Evolutionary conservation across 2,888 invertebrate genomes (phyloP).

Genomic region (Limenitis camilla): DNA sequence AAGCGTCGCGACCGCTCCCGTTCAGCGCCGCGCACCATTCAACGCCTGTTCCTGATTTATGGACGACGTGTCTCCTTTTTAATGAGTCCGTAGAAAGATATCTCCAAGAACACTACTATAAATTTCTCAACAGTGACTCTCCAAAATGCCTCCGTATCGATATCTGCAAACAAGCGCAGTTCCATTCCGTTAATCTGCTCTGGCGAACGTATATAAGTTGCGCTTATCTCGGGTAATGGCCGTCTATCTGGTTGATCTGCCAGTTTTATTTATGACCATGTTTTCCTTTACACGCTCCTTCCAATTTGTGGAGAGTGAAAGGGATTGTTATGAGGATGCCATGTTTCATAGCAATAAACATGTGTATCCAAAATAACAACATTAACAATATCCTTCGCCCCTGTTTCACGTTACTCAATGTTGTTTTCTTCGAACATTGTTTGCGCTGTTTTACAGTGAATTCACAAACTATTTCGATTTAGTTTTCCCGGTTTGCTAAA

Average conservation of each 20-base stretch:
- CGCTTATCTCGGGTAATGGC: conserved; percentile 71
- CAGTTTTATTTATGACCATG: conserved; percentile 73
- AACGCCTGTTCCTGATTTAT: conserved; percentile 63
- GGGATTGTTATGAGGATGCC: conserved; percentile 72
- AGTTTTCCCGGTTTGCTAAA: conserved; percentile 20
- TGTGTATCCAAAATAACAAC: conserved; percentile 71
- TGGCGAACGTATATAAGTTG: conserved; percentile 66
- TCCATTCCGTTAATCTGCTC: conserved; percentile 67
- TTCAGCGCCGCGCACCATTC: conserved; percentile 33
- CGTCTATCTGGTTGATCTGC: conserved; percentile 73
- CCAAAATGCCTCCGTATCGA: conserved; percentile 66
- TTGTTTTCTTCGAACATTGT: conserved; percentile 42
- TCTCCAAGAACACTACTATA: conserved; percentile 66
- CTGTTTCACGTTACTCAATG: conserved; percentile 45
- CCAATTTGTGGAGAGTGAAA: conserved; percentile 75
- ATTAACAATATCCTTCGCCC: conserved; percentile 59
- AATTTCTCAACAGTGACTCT: conserved; percentile 64
- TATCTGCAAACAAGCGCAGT: conserved; percentile 69
- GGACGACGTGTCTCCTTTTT: conserved; percentile 74
- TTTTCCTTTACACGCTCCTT: conserved; percentile 73
- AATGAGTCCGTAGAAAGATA: conserved; percentile 74
- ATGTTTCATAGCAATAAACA: conserved; percentile 73
- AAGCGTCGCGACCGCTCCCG: conserved; percentile 43
- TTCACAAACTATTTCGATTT: conserved; percentile 27
- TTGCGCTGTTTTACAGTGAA: conserved; percentile 26